Conservation (phyloP, 2,888 invertebrate genomes). For the Coleophora flavipennella region DNA sequence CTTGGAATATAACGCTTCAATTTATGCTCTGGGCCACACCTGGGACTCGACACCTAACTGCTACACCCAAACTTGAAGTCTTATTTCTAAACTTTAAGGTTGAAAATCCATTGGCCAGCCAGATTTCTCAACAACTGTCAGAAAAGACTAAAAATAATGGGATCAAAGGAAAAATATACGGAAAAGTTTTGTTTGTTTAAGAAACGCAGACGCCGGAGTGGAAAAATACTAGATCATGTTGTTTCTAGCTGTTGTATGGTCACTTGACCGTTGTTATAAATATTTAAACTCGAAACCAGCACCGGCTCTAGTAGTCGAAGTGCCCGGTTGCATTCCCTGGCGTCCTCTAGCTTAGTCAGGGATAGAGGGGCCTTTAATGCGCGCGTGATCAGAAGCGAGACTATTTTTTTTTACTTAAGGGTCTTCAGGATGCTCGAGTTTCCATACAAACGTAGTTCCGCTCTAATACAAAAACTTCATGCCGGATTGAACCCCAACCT, state of each 20-base stretch:
- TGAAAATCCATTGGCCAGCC: conserved; percentile 11
- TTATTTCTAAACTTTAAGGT: conserved; percentile 14
- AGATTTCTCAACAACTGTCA: conserved; percentile 35
- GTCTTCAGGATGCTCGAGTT: no score
- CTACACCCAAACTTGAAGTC: conserved; percentile 3
- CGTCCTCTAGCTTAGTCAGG: no score
- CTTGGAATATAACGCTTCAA: conserved; percentile 19
- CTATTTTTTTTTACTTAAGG: no score
- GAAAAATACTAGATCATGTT: conserved; percentile 11
- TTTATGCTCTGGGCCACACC: conserved; percentile 45
- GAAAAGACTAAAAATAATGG: conserved; percentile 36
- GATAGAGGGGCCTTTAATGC: no score
- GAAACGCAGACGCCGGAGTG: conserved; percentile 22
- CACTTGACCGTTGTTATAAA: not conserved
- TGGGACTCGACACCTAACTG: conserved; percentile 26
- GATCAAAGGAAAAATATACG: conserved; percentile 32
- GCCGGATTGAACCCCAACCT: no score
- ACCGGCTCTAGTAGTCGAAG: no score
- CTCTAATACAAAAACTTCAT: no score
- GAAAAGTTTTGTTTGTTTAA: conserved; percentile 32
- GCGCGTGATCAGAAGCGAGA: no score
- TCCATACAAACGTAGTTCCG: no score
- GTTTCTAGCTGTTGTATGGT: no score
- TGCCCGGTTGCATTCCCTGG: no score
- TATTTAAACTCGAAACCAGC: no score